Evolutionary conservation across 2,113 vertebrate genomes (phyloP), one percentile per base, ranked within the genome.

Genomic region (Alosa alosa): DNA sequence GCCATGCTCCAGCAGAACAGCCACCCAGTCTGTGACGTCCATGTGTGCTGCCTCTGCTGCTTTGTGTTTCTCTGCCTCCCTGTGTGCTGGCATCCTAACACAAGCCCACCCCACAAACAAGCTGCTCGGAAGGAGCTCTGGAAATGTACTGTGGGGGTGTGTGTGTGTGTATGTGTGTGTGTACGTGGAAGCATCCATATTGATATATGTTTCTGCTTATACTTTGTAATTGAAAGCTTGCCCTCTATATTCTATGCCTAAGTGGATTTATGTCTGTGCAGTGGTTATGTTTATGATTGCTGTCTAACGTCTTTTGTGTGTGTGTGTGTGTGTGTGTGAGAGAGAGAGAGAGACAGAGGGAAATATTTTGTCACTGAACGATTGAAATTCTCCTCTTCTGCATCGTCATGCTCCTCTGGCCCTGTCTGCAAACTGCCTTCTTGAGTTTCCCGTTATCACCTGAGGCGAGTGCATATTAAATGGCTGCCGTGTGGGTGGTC

Each of bases 111-210:
- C 60, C 22, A 68, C 60, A 68, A 68, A 68, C 18, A 20, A 60
- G 55, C 15, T 31, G n/a, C 60, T 68, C 10, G n/a, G 0, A 1
- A 68, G n/a, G 60, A 68, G 60, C 60, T 10, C 60, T 68, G 60
- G 22, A 22, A n/a, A n/a, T n/a, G n/a, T n/a, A n/a, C n/a, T n/a
- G n/a, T n/a, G n/a, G n/a, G n/a, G n/a, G n/a, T n/a, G n/a, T 75
- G 64, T 84, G 64, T 78, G 45, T 84, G 57, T 83, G 36, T 25
- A 36, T 64, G 55, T 84, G 31, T 83, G 82, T 50, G 31, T 83
- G 36, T 55, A 4, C 18, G 31, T 60, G 52, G 2, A 20, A 50
- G n/a, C 1, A 64, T 41, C 49, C 18, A 72, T 39, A 78, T 78
- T 31, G 31, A 36, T 17, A 78, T 39, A 78, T 39, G 31, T 4